Evolutionary conservation across 2,797 vertebrate species (phyloP).

Genomic region (Neomorphus geoffroyi): DNA sequence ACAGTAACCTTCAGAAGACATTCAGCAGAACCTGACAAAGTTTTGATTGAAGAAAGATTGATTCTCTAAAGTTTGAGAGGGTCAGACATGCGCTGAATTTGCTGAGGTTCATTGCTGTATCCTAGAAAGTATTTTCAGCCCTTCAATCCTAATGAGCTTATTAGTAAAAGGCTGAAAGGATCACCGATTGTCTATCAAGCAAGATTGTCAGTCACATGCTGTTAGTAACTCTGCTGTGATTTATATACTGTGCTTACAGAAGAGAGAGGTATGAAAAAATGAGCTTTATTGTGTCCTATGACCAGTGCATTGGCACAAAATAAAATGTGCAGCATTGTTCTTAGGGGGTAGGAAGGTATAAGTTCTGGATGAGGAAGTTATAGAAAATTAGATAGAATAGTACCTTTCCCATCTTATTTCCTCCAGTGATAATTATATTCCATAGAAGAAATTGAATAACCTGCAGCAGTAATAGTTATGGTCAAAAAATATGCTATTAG

Average conservation of each 20-base stretch:
- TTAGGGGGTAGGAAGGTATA: slow-evolving; percentile 4
- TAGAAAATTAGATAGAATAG: slow-evolving; percentile 57
- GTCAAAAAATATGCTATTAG: slow-evolving; percentile 42
- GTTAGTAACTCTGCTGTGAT: slow-evolving; percentile 75
- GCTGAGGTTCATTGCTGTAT: slow-evolving; percentile 74
- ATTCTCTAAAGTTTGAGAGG: slow-evolving; percentile 78
- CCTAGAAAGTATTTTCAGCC: slow-evolving; percentile 73
- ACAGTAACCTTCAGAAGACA: slow-evolving; percentile 73
- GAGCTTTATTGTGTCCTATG: slow-evolving; percentile 48
- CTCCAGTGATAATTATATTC: slow-evolving; percentile 54
- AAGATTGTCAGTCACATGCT: slow-evolving; percentile 78
- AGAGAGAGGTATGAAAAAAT: slow-evolving; percentile 53
- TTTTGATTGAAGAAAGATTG: slow-evolving; percentile 82
- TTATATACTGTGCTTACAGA: slow-evolving; percentile 67
- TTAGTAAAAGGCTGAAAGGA: slow-evolving; percentile 81
- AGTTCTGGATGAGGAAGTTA: slow-evolving; percentile 59
- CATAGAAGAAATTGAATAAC: slow-evolving; percentile 50
- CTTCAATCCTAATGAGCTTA: slow-evolving; percentile 80
- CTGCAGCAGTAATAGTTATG: slow-evolving; percentile 1
- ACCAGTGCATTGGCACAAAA: slow-evolving; percentile 54
- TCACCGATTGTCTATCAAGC: slow-evolving; percentile 79
- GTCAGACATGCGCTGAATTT: slow-evolving; percentile 80
- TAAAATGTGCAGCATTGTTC: slow-evolving; percentile 39
- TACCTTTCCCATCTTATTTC: slow-evolving; percentile 30
- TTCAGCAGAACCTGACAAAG: slow-evolving; percentile 74